Evolutionary conservation across 2,113 vertebrate genomes (phyloP).

Genomic region (Pithys albifrons): DNA sequence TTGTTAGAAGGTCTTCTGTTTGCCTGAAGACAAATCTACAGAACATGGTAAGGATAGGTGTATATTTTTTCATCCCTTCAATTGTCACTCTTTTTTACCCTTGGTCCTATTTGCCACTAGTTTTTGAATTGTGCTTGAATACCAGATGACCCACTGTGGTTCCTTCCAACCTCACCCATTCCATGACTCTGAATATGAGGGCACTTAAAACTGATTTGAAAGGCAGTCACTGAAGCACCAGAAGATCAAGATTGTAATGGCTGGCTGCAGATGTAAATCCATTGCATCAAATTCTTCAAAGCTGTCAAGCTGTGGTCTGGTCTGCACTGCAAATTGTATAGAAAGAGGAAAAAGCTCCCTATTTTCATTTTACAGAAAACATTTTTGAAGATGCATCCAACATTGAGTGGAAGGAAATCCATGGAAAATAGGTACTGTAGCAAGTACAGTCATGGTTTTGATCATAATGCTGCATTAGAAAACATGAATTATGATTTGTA

Average conservation of each 20-base stretch:
- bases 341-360: neutral
- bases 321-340: neutral
- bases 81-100: neutral
- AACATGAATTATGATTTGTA: neutral
- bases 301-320: neutral
- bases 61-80: neutral
- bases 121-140: neutral
- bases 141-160: neutral
- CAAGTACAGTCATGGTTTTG: neutral
- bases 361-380: neutral
- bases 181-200: neutral
- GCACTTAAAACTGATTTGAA: neutral
- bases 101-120: neutral
- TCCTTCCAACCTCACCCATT: neutral
- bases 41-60: neutral
- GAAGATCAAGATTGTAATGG: neutral
- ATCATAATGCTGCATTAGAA: neutral
- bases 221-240: neutral
- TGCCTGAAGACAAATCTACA: neutral
- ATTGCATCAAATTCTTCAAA: neutral
- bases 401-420: neutral
- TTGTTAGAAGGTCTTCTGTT: neutral
- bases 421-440: neutral
- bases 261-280: neutral
- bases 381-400: neutral